Evolutionary conservation across 2,888 invertebrate species (phyloP).

Genomic region (Teinopalpus imperialis): DNA sequence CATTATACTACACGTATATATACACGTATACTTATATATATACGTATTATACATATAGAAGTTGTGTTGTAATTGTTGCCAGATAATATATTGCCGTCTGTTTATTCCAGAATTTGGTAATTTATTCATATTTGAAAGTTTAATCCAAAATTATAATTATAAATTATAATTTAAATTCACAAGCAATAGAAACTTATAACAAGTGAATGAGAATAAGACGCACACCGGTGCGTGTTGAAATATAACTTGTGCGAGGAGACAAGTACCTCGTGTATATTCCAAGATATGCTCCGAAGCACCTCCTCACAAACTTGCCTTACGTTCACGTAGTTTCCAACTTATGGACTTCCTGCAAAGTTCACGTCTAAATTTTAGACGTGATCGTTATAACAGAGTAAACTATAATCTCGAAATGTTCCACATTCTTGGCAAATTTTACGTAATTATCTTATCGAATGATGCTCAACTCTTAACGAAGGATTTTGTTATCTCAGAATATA

Average conservation of each 20-base stretch:
- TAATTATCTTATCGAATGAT: no score
- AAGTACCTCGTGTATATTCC: slow-evolving; percentile 11
- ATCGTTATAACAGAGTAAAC: slow-evolving; percentile 11
- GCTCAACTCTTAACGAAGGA: no score
- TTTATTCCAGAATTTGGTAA: no score
- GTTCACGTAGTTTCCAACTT: slow-evolving; percentile 24
- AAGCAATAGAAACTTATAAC: neutral
- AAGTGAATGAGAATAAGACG: slow-evolving; percentile 5
- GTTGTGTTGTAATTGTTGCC: no score
- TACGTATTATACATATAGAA: no score
- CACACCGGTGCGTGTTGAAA: slow-evolving; percentile 12
- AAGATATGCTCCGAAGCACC: slow-evolving; percentile 14
- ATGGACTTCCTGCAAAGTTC: slow-evolving; percentile 21
- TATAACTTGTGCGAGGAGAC: slow-evolving; percentile 2
- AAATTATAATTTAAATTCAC: slow-evolving; percentile 1
- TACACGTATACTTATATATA: no score
- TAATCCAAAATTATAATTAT: slow-evolving; percentile 1
- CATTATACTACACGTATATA: no score
- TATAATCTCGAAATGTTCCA: slow-evolving; percentile 12
- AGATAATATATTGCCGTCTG: no score
- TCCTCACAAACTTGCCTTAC: slow-evolving; percentile 15
- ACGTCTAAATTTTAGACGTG: slow-evolving; percentile 26
- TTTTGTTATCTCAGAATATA: no score
- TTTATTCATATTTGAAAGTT: no score
- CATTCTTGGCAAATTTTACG: neutral